These are phyloP conservation scores for Eilema caniola DNA, from an alignment of 2,888 invertebrate species.

Conservation along the genomic window DNA sequence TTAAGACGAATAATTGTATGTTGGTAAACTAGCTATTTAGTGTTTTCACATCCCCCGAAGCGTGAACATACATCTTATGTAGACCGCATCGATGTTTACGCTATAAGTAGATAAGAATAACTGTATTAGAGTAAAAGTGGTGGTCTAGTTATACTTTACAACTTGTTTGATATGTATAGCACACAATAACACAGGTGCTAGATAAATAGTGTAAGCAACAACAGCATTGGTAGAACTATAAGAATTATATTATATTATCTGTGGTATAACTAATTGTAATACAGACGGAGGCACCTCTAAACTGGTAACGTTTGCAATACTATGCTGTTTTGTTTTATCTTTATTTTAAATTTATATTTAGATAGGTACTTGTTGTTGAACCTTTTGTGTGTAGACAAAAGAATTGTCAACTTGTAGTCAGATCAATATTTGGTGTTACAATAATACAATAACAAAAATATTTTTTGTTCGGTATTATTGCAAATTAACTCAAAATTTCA, in stretches of 20 bases:
- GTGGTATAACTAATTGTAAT: background rate
- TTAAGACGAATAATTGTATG: background rate
- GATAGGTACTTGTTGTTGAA: too few species aligned
- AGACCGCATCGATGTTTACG: conserved; percentile 15
- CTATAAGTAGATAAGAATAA: background rate
- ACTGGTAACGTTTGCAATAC: background rate
- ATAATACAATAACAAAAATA: too few species aligned
- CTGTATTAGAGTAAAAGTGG: conserved; percentile 5
- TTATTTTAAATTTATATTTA: too few species aligned
- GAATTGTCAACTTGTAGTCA: too few species aligned
- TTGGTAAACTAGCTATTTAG: background rate
- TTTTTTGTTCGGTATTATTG: too few species aligned
- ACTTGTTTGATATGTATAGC: background rate
- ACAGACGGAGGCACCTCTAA: background rate
- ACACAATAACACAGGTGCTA: background rate
- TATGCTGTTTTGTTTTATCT: background rate
- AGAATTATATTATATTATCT: too few species aligned
- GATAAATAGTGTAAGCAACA: background rate
- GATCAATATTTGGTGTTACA: too few species aligned
- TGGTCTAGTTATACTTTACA: conserved; percentile 1
- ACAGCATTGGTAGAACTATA: background rate
- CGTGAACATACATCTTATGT: conserved; percentile 10
- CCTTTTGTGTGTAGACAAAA: too few species aligned
- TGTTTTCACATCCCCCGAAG: conserved; percentile 7
- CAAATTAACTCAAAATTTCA: too few species aligned